phyloP scores from a whole-genome alignment of 2,113 vertebrate genomes.

The Gracilinanus agilis region DNA sequence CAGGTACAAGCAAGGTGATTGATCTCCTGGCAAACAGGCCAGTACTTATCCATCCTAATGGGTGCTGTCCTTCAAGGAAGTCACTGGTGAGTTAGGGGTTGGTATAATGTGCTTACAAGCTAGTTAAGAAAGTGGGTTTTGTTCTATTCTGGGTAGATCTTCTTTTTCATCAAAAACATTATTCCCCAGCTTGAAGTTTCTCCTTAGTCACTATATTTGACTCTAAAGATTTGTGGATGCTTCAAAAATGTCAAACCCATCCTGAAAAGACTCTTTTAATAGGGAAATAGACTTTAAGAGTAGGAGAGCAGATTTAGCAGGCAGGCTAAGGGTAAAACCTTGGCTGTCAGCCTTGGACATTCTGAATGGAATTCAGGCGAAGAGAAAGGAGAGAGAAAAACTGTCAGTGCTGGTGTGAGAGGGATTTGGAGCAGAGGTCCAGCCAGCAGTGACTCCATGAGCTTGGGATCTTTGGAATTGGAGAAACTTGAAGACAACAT shows the following conservation, averaged over 20 bases:
- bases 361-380: too few relatives aligned
- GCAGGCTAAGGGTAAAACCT: too few relatives aligned
- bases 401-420: too few relatives aligned
- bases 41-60: not conserved
- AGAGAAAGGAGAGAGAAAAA: too few relatives aligned
- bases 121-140: not conserved
- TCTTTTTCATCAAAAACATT: not conserved
- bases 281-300: too few relatives aligned
- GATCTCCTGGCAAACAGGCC: not conserved
- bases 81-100: not conserved
- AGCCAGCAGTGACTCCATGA: too few relatives aligned
- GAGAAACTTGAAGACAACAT: too few relatives aligned
- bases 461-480: too few relatives aligned
- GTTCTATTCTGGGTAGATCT: not conserved
- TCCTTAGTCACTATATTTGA: not conserved
- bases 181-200: not conserved
- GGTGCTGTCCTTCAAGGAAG: not conserved
- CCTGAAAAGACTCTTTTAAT: slow-evolving; percentile 17
- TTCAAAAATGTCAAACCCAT: not conserved
- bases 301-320: too few relatives aligned
- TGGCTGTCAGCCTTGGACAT: too few relatives aligned
- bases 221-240: not conserved
- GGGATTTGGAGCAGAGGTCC: too few relatives aligned
- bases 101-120: not conserved
- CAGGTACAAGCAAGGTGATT: not conserved